Base-by-base conservation (phyloP, 1,140 invertebrate species). In the Bacillus rossius region DNA sequence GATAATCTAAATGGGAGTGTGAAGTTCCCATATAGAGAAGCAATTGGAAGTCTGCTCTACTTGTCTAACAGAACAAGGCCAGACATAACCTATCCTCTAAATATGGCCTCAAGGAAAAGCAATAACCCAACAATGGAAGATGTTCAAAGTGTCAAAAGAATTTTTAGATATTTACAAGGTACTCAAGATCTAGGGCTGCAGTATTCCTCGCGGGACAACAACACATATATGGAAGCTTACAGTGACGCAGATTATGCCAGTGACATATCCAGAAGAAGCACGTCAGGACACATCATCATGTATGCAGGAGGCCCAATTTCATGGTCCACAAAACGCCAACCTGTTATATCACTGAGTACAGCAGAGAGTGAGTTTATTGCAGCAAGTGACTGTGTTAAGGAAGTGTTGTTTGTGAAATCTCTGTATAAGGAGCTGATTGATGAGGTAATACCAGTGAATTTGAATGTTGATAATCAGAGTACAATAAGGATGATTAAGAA, bases 161-260 rank as follows among this genome's bases (percentile, higher is more conserved):
- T 74, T 3, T 58, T 76, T 5, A 37, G 65, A 23, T 77, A 77
- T 57, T 49, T 81, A 7, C 74, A 71, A 57, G 71, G 68, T 25
- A 77, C 72, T 25, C 61, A 41, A 8, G 53, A 73, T 51, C 49
- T n/a, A 29, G 43, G 55, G 10, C 22, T 57, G 0, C 13, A 14
- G 8, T 57, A 49, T 29, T 34, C 1, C 10, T 42, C 8, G 17
- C 25, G 23, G n/a, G 29, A 34, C 10, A 34, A 34, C 10, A 1
- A 3, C 4, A 23, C 8, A 8, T 14, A 16, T 4, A 20, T 57
- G 49, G 25, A 40, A 13, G 7, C 43, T 13, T 63, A 61, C 34
- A 61, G 58, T 52, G 62, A 66, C 57, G 58, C 60, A 19, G 64
- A 66, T 38, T 65, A 45, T 45, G 58, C 56, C 0, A 47, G 57